A percentile compares a stretch with the other conserved stretches of the same genome.
These are phyloP conservation scores for Gryllus bimaculatus DNA, from an alignment of 1,140 invertebrate genomes.

Conservation along the genomic window DNA sequence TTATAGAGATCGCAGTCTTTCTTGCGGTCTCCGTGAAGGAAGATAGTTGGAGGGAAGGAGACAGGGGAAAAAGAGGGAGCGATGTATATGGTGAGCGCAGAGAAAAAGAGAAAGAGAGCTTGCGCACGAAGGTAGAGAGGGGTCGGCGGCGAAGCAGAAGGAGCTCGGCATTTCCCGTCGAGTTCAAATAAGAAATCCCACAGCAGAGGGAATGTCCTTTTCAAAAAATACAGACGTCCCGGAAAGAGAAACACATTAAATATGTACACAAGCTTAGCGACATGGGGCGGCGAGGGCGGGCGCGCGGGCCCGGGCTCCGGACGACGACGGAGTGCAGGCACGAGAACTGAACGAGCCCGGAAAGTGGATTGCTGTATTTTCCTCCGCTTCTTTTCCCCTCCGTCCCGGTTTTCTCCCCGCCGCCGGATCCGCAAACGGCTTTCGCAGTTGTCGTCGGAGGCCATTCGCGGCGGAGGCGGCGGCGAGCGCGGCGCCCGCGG, in stretches of 20 bases:
- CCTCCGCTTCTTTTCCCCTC: neutral
- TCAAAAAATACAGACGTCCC: neutral
- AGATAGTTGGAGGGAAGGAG: no score
- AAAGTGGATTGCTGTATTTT: constrained; percentile 5
- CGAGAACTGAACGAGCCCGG: neutral
- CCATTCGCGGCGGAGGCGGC: neutral
- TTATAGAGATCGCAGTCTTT: no score
- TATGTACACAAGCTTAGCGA: constrained; percentile 4
- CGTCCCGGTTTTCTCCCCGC: no score
- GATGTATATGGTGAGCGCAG: no score
- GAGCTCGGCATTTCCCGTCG: neutral
- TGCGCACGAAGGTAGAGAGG: no score
- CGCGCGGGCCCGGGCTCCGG: no score
- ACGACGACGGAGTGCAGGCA: neutral
- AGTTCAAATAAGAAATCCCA: neutral
- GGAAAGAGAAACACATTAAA: constrained; percentile 5
- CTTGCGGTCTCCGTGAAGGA: no score
- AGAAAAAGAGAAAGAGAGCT: no score
- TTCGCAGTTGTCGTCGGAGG: neutral
- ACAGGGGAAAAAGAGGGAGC: no score
- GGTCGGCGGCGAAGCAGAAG: no score
- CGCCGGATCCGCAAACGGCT: neutral
- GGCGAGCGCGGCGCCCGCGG: no score
- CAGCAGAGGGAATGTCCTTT: neutral
- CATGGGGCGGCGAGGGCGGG: neutral